These are phyloP conservation scores for Collichthys lucidus DNA, from an alignment of 2,113 vertebrate genomes.

Conservation along the genomic window DNA sequence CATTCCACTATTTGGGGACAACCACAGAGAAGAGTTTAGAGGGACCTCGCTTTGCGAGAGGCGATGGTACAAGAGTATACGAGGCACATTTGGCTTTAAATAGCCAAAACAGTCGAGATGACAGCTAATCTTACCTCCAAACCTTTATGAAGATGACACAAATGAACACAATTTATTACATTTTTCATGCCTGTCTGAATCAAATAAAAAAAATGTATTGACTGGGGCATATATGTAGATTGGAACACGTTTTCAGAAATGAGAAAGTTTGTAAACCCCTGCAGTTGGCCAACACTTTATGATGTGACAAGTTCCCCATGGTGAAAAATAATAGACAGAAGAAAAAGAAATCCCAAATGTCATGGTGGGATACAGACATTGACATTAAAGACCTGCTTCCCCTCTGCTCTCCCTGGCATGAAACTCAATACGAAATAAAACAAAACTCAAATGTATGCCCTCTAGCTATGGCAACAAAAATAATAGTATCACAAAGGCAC, in stretches of 20 bases:
- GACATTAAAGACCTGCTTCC: slow-evolving; percentile 41
- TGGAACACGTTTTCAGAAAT: background rate
- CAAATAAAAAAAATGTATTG: background rate
- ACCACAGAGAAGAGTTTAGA: too few relatives aligned
- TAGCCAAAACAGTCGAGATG: background rate
- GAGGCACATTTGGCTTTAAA: background rate
- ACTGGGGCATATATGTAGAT: background rate
- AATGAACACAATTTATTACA: too few relatives aligned
- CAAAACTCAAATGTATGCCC: slow-evolving; percentile 26
- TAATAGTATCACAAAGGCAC: slow-evolving; percentile 13
- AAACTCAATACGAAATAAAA: slow-evolving; percentile 32
- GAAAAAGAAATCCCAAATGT: slow-evolving; percentile 41
- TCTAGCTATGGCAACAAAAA: slow-evolving; percentile 36
- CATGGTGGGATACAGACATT: slow-evolving; percentile 16
- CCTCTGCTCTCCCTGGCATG: slow-evolving; percentile 10
- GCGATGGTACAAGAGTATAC: too few relatives aligned
- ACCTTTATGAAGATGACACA: too few relatives aligned
- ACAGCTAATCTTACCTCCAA: too few relatives aligned
- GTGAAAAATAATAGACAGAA: slow-evolving; percentile 22
- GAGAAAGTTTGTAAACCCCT: background rate
- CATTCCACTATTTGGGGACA: too few relatives aligned
- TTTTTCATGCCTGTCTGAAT: background rate
- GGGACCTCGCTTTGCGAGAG: too few relatives aligned
- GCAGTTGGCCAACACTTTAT: background rate
- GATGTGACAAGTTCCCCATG: slow-evolving; percentile 11